These are phyloP conservation scores for Poecile atricapillus DNA, from an alignment of 2,113 vertebrate species.

Conservation along the genomic window DNA sequence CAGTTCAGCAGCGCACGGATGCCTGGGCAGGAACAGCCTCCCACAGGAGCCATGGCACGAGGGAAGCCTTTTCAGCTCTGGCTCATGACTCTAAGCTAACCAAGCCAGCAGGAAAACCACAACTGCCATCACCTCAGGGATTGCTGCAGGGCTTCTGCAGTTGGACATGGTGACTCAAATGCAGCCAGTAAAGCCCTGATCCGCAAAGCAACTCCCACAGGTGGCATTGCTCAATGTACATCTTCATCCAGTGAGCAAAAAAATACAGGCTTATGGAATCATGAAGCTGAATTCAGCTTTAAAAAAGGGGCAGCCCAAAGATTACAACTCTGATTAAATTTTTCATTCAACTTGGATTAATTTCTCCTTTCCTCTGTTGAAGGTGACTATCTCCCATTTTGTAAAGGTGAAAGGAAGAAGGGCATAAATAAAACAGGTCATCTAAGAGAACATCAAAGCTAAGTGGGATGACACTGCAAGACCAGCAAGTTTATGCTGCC, in stretches of 20 bases:
- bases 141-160: not conserved
- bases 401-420: not conserved
- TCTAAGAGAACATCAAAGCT: not conserved
- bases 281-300: not conserved
- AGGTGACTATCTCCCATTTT: not conserved
- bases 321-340: not conserved
- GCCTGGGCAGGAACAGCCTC: not conserved
- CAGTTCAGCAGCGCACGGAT: not conserved
- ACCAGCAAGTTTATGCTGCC: not conserved
- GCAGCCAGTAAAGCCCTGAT: not conserved
- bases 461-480: not conserved
- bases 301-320: not conserved
- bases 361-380: not conserved
- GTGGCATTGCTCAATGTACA: not conserved
- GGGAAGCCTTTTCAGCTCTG: not conserved
- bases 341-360: not conserved
- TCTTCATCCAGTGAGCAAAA: not conserved
- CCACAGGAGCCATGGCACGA: accelerated
- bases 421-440: not conserved
- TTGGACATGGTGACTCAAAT: not conserved
- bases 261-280: not conserved
- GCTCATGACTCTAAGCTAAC: not conserved
- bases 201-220: not conserved
- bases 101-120: not conserved
- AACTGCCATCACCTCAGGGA: not conserved